Base-by-base conservation (phyloP, 2,888 invertebrate species). In the Drosophila prolongata region DNA sequence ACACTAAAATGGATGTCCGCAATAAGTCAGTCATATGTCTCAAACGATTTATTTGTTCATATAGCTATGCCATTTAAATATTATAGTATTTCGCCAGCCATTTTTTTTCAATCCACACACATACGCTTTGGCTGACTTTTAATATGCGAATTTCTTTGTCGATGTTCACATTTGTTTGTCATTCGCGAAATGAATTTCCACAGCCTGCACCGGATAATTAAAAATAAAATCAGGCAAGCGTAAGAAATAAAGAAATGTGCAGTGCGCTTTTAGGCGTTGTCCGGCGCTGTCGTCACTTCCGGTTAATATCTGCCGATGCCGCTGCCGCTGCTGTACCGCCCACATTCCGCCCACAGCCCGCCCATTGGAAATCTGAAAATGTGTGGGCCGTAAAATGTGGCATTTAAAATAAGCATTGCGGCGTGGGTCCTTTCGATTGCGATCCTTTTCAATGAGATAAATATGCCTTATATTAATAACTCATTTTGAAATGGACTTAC, bases 121-220 rank as follows among this genome's bases (percentile, higher is more conserved):
- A 35, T 49, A 49, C 49, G 49, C 49, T 49, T 49, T 49, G 47
- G 11, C 47, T 40, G 55, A 42, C 34, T 55, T 59, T 49, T 9
- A 42, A 47, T 59, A 44, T 34, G 50, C 40, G 49, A 38, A 55
- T 42, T 65, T 44, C 35, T 44, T 65, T 66, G 27, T 52, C n/a
- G 47, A 35, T 35, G 16, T 64, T 13, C 8, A 16, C 34, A 34
- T 47, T 47, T 49, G 42, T 38, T 38, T 55, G 34, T 44, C 35
- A 57, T 49, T 40, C 6, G 49, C 47, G 66, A 43, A 19, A 56
- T 59, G 34, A 19, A 37, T 62, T 50, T 43, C 14, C 53, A 13
- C n/a, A 65, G 52, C 38, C 57, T 55, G 58, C 56, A 38, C 64
- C 37, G 61, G 50, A 75, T 83, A 70, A 83, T 77, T 80, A 77